Base-by-base conservation (phyloP, 1,140 invertebrate species). In the Drosophila mauritiana region DNA sequence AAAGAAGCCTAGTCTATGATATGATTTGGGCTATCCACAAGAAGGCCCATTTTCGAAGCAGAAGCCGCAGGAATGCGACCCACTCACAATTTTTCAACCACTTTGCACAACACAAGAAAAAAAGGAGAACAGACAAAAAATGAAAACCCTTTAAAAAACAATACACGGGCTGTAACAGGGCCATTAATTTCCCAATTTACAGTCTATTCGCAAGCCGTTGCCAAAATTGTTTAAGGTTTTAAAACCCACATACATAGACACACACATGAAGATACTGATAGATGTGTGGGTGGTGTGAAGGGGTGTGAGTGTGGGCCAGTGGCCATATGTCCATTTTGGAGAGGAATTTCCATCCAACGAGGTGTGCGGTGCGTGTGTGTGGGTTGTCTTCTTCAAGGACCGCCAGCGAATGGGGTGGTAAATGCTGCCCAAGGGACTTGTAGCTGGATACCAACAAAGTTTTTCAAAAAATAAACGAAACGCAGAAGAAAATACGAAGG, bases 361-460 rank as follows among this genome's bases (percentile, higher is more conserved):
- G 69, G 81, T 84, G 68, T 68, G 73, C 75, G 64, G 40, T 58
- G 56, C 68, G 45, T 57, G 54, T 49, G 42, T 51, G 48, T 43
- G 45, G 25, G 76, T 77, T 81, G 79, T 56, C 80, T 70, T 56
- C 80, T 65, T 68, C 57, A 57, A 58, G 54, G 63, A 61, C 69
- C 58, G 78, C 76, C 81, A 73, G 86, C 67, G 83, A 90, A 90
- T 90, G 86, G 86, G 88, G 86, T 90, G 86, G 86, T 82, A 90
- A 90, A 90, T 90, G 86, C 86, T 88, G 86, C 86, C 86, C 86
- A 90, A 80, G 86, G 86, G 86, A 90, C 86, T 89, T 89, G 84
- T 89, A 89, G 85, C 84, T 82, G 85, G 85, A 89, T 89, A 89
- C 84, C 84, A 89, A 89, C 84, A 89, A 89, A 89, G 76, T 89